Evolutionary conservation across 2,888 invertebrate species (phyloP).

Genomic region (Drosophila mimica): DNA sequence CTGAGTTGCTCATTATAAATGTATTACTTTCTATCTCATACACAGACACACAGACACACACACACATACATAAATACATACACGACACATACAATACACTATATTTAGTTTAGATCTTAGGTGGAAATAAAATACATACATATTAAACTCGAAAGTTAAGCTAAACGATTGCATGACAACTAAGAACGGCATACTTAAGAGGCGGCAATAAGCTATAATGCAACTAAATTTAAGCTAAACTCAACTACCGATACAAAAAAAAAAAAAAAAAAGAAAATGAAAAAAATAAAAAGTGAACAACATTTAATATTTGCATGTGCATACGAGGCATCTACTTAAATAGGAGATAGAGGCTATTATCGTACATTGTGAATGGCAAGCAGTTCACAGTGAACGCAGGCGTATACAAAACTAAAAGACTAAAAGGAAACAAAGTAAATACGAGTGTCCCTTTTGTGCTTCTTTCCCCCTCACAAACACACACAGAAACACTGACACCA

Average conservation of each 20-base stretch:
- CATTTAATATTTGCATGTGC: constrained; percentile 44
- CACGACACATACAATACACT: constrained; percentile 51
- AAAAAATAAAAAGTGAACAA: constrained; percentile 30
- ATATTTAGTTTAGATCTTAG: constrained; percentile 78
- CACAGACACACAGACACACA: constrained; percentile 31
- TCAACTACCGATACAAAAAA: constrained; percentile 52
- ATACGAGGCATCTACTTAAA: constrained; percentile 38
- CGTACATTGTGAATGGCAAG: constrained; percentile 38
- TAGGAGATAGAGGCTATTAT: constrained; percentile 42
- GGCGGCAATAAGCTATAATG: constrained; percentile 75
- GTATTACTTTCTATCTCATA: constrained; percentile 63
- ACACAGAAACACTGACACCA: constrained; percentile 19
- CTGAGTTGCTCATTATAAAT: constrained; percentile 76
- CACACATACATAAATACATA: constrained; percentile 42
- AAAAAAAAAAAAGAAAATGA: constrained; percentile 15
- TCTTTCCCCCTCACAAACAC: constrained; percentile 55
- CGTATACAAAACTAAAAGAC: constrained; percentile 69
- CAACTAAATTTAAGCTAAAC: constrained; percentile 61
- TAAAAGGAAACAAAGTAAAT: constrained; percentile 56
- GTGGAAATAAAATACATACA: constrained; percentile 59
- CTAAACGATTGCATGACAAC: constrained; percentile 54
- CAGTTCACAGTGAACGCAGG: constrained; percentile 39
- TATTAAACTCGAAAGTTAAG: constrained; percentile 65
- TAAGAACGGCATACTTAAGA: constrained; percentile 73
- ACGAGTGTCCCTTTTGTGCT: constrained; percentile 66